phyloP scores from a whole-genome alignment of 2,113 vertebrate species.

The Cairina moschata region DNA sequence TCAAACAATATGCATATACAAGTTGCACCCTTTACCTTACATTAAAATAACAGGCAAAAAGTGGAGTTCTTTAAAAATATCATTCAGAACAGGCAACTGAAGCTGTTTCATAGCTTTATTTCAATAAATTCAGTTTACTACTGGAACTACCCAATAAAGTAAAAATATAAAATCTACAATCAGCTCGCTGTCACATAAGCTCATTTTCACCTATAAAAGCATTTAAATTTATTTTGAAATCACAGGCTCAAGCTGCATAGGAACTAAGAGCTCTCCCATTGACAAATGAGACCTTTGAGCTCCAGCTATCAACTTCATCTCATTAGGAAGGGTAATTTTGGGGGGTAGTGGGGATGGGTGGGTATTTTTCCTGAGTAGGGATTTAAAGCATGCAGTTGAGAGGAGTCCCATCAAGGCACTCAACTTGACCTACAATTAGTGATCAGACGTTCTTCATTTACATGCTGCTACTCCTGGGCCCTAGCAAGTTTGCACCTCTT shows the following conservation, averaged over 20 bases:
- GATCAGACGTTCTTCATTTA: not conserved
- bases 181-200: not conserved
- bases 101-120: constrained; percentile 25
- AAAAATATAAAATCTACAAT: constrained; percentile 15
- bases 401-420: not conserved
- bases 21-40: constrained; percentile 43
- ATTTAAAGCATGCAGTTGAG: not conserved
- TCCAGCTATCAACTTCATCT: not conserved
- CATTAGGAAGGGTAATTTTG: not conserved
- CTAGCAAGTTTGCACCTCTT: not conserved
- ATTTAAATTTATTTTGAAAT: not conserved
- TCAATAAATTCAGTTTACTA: constrained; percentile 38
- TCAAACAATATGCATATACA: constrained; percentile 58
- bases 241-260: not conserved
- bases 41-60: constrained; percentile 38
- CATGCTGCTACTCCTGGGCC: not conserved
- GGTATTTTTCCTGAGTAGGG: not conserved
- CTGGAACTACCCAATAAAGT: constrained; percentile 17
- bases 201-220: constrained; percentile 27
- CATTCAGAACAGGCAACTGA: constrained; percentile 22
- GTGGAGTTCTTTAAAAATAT: constrained; percentile 26
- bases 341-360: not conserved
- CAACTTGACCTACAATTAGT: not conserved
- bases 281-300: not conserved
- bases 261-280: not conserved